Base-by-base conservation (phyloP, 1,140 invertebrate species). In the Rhopalosiphum padi region DNA sequence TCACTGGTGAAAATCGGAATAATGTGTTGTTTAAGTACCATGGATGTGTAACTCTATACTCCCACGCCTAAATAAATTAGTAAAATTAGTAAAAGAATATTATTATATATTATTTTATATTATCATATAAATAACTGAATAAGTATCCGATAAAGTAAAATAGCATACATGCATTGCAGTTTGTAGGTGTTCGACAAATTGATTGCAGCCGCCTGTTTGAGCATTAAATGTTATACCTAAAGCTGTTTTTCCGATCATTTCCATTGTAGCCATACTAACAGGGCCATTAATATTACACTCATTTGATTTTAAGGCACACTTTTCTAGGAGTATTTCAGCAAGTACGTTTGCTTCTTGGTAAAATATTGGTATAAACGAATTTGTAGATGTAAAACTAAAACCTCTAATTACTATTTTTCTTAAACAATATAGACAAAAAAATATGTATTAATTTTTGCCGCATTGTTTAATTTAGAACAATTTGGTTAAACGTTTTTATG, bases 351-450 rank as follows among this genome's bases (percentile, higher is more conserved):
- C 48, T 85, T 93, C 82, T 43, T 93, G 48, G 35, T 53, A 85
- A 93, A 93, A 93, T 55, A 86, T 86, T 22, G 82, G 91, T 86
- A 86, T 93, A 86, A 86, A 93, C 5, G 77, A 85, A 30, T 93
- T 93, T 22, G 37, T 25, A n/a, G 85, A 9, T 8, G 91, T 1
- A n/a, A 93, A 85, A 53, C 43, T 86, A 2, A 93, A 93, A 37
- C 46, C 91, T 41, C 15, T 51, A 0, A 25, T 11, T 18, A 85
- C 91, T 2, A 85, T 41, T 85, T 86, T 86, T 55, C 91, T 93
- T 22, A 51, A 93, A 53, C 8, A 21, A 25, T 53, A 53, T 11
- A 89, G n/a, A 37, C 3, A 77, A n/a, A 77, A 68, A 68, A 25
- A 68, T 30, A 15, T 68, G n/a, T 68, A 77, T 68, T 68, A 77